Conservation (phyloP, 2,888 invertebrate species). For the Allophyes oxyacanthae region DNA sequence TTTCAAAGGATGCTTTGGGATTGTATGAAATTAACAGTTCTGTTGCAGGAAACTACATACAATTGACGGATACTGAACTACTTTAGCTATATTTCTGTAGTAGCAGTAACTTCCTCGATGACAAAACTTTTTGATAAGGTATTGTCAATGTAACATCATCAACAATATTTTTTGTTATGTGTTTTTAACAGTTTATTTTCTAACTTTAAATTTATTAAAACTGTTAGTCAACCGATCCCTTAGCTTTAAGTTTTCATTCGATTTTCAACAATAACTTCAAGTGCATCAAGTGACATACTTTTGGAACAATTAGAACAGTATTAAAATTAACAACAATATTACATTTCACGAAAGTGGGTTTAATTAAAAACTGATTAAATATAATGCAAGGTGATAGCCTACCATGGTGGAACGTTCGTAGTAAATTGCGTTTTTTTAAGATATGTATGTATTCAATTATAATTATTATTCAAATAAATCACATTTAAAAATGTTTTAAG, state of each 20-base stretch:
- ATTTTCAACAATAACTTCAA: conserved; percentile 9
- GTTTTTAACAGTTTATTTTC: too few relatives aligned
- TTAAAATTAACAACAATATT: conserved; percentile 16
- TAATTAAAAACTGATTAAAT: conserved; percentile 43
- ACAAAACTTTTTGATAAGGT: not conserved
- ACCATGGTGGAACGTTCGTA: conserved; percentile 37
- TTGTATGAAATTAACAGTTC: conserved; percentile 27
- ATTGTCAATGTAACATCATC: conserved; percentile 5
- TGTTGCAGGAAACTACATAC: conserved; percentile 18
- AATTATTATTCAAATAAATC: conserved; percentile 48
- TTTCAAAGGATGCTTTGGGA: conserved; percentile 35
- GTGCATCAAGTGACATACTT: conserved; percentile 29
- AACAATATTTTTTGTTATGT: not conserved
- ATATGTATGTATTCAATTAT: conserved; percentile 47
- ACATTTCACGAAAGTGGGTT: conserved; percentile 44
- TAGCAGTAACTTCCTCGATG: not conserved
- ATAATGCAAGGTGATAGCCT: conserved; percentile 35
- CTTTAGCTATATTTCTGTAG: too few relatives aligned
- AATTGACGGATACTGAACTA: conserved; percentile 32
- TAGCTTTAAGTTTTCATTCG: conserved; percentile 15
- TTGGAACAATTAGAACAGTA: conserved; percentile 30
- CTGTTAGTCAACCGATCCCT: conserved; percentile 21
- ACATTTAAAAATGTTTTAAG: conserved; percentile 71
- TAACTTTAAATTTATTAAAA: not conserved
- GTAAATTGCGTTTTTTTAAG: conserved; percentile 30